Evolutionary conservation across 2,797 vertebrate genomes (phyloP).

Genomic region (Falco naumanni): DNA sequence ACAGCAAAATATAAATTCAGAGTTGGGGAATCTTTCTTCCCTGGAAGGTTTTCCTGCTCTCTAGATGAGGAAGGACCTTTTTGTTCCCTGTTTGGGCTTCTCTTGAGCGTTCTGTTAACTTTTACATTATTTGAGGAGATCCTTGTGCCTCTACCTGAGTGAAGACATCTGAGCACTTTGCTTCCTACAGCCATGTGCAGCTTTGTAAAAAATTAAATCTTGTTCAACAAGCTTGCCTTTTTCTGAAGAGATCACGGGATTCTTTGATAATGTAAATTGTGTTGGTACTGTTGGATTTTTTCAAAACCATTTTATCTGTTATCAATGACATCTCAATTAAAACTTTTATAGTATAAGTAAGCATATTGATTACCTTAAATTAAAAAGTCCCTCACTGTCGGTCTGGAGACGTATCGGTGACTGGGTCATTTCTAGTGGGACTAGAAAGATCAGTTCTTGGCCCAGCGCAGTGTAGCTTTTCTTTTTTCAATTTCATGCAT

Average conservation of each 20-base stretch:
- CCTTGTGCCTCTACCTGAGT: neutral
- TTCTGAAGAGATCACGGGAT: neutral
- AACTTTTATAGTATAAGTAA: neutral
- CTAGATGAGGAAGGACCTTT: neutral
- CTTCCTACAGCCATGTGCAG: neutral
- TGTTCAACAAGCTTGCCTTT: neutral
- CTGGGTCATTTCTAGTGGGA: neutral
- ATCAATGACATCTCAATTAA: neutral
- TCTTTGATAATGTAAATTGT: neutral
- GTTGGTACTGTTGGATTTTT: neutral
- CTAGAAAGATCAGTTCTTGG: neutral
- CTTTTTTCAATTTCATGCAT: neutral
- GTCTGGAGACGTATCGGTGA: neutral
- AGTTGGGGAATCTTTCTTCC: neutral
- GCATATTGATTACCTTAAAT: neutral
- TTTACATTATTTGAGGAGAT: neutral
- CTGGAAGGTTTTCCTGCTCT: neutral
- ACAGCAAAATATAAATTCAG: neutral
- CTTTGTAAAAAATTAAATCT: neutral
- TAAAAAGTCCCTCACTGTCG: neutral
- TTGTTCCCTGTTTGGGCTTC: neutral
- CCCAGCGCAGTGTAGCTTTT: neutral
- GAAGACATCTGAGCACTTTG: neutral
- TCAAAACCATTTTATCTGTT: neutral
- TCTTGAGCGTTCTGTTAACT: neutral